Base-by-base conservation (phyloP, 2,888 invertebrate species). In the Mystacides longicornis region DNA sequence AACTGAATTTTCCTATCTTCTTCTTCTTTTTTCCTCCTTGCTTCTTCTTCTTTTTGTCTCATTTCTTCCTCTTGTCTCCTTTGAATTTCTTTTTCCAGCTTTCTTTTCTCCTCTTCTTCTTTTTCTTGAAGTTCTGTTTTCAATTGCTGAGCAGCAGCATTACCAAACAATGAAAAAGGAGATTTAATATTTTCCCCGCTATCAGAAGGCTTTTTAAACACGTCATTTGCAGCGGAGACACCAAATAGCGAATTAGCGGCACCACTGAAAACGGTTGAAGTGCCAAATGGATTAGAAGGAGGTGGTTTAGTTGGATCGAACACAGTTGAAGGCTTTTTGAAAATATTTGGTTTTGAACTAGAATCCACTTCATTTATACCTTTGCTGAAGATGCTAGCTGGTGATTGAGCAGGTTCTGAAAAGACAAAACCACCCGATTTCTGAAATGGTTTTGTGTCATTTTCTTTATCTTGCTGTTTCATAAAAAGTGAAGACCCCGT, bases 1-100 rank as follows among this genome's bases (percentile, higher is more conserved):
- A 58, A 52, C 23, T 55, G 50, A 62, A 71, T 68, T 54, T 64
- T 69, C 60, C 67, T 64, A 54, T 73, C 72, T 59, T 73, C 68
- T 61, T 63, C 68, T 65, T 56, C 67, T 65, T 63, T 72, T 69
- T 64, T 66, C 68, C 33, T 46, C 47, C 31, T 48, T 18, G 48
- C 47, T 46, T 59, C 64, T 56, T 59, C 63, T 23, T 54, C 46
- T 33, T 55, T 55, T 9, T 22, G 22, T 22, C 27, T 51, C 22
- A 20, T 49, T 52, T 52, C 49, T 22, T 49, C 57, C 22, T 49
- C 57, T 55, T 67, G 14, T 14, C 16, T 37, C 16, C 14, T 3
- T 14, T 37, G 4, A 14, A 37, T 48, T 31, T 47, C 47, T 46
- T 59, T 64, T 56, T 59, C 63, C 21, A 56, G 37, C 27, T 51